phyloP scores from a whole-genome alignment of 1,140 invertebrate species.

The Dinoponera quadriceps region DNA sequence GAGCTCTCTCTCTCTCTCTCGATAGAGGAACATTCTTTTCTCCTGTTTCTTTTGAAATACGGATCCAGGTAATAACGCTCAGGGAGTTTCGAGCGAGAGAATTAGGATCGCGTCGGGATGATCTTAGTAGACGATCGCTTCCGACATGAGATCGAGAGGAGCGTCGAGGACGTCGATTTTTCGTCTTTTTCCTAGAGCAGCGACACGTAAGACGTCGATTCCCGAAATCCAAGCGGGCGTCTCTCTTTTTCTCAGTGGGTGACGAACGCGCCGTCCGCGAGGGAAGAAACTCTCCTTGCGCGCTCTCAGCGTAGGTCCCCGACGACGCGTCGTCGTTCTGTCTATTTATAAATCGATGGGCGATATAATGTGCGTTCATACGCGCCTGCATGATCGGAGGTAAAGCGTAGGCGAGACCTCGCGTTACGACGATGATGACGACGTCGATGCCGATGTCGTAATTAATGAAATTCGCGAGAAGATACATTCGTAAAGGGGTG shows the following conservation, averaged over 20 bases:
- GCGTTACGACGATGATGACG: not conserved
- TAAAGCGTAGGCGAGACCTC: not conserved
- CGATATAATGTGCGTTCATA: conserved; percentile 30
- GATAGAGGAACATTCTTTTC: not conserved
- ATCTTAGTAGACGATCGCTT: not conserved
- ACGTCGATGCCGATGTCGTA: conserved; percentile 25
- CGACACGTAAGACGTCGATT: not conserved
- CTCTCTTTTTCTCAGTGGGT: conserved; percentile 51
- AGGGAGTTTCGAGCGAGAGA: not conserved
- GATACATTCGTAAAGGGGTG: not conserved
- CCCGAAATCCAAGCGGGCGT: conserved; percentile 70
- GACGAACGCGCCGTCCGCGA: conserved; percentile 55
- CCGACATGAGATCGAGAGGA: not conserved
- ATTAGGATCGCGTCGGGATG: not conserved
- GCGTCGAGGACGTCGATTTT: not conserved
- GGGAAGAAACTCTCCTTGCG: conserved; percentile 60
- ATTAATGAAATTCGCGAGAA: conserved; percentile 53
- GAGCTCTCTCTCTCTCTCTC: not conserved
- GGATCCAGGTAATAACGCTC: not conserved
- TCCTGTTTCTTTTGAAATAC: not conserved
- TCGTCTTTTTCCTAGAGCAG: not conserved
- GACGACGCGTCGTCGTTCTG: conserved; percentile 62
- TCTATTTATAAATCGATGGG: conserved; percentile 78
- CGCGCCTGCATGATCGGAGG: not conserved
- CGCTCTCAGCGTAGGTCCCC: conserved; percentile 77